A percentile compares a stretch with the other conserved stretches of the same genome.
phyloP scores from a whole-genome alignment of 2,797 vertebrate genomes.

The Fundulus diaphanus region DNA sequence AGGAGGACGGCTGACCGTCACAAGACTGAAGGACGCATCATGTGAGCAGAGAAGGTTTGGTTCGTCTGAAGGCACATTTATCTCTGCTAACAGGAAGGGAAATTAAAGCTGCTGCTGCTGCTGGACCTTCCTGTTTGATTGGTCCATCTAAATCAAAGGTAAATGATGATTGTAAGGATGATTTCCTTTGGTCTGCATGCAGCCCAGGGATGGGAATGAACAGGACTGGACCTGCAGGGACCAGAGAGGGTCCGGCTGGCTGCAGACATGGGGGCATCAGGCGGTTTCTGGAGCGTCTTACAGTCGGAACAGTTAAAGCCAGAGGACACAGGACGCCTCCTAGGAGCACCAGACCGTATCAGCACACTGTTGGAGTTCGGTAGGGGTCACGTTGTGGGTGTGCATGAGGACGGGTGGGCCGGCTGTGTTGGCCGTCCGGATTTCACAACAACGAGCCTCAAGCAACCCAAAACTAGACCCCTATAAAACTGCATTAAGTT shows the following conservation, averaged over 20 bases:
- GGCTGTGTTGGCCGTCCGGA: too few relatives aligned
- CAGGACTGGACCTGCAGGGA: background rate
- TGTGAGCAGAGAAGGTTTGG: slow-evolving; percentile 12
- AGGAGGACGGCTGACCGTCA: slow-evolving; percentile 44
- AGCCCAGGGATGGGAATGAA: background rate
- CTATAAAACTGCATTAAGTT: too few relatives aligned
- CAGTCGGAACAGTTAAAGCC: background rate
- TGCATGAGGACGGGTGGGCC: background rate
- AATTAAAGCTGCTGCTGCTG: slow-evolving; percentile 19
- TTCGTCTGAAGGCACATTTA: slow-evolving; percentile 41
- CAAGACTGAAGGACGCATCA: slow-evolving; percentile 20
- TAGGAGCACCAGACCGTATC: background rate
- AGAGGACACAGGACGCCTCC: background rate
- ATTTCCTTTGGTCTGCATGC: background rate
- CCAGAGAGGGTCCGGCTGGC: background rate
- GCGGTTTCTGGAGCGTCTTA: background rate
- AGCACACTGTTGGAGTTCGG: background rate
- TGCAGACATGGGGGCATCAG: background rate
- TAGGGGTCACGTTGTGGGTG: background rate
- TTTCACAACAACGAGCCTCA: background rate
- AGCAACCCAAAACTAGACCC: too few relatives aligned
- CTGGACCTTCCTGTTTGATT: background rate
- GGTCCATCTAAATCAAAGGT: background rate
- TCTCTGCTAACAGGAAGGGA: slow-evolving; percentile 1
- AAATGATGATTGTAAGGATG: background rate